Base-by-base conservation (phyloP, 2,113 vertebrate genomes). In the Mohoua ochrocephala region DNA sequence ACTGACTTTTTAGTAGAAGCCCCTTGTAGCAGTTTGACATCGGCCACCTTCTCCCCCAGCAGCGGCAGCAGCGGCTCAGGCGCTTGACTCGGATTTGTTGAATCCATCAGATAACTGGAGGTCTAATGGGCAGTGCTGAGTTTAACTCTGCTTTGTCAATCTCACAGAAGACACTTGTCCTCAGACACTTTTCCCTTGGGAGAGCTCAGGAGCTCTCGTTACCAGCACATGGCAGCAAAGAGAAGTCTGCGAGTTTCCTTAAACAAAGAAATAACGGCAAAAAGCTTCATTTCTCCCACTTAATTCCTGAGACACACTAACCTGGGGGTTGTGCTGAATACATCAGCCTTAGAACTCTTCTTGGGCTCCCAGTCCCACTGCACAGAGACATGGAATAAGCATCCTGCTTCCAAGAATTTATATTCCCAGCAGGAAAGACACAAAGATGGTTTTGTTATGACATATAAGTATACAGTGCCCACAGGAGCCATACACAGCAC, bases 381-480 rank as follows among this genome's bases (percentile, higher is more conserved):
- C 23, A 30, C 8, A 41, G 31, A 23, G 22, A n/a, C 0, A 1
- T 39, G 26, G 50, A 90, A 78, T 14, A 56, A 64, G 2, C 39
- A 49, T 24, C 13, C 24, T 44, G 15, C 35, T 53, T 54, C 52
- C 6, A 74, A 21, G 20, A 20, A 54, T 73, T 73, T 60, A 5
- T 53, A 45, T 53, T 81, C n/a, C 20, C 12, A 35, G 15, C 3
- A 56, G 37, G 13, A 61, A 56, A 53, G 37, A 60, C 14, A 53
- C 5, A 65, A 65, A 84, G 19, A 9, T 5, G 4, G 6, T 69
- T 19, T 11, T 49, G 30, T 18, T 76, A 10, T 31, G 53, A 23
- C 7, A 9, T 13, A 0, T 6, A 20, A 11, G 4, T 18, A 13
- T 9, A 28, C 21, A 49, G 9, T 4, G 35, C 11, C 54, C 31